phyloP scores from a whole-genome alignment of 2,888 invertebrate genomes.

The Gerris lacustris region DNA sequence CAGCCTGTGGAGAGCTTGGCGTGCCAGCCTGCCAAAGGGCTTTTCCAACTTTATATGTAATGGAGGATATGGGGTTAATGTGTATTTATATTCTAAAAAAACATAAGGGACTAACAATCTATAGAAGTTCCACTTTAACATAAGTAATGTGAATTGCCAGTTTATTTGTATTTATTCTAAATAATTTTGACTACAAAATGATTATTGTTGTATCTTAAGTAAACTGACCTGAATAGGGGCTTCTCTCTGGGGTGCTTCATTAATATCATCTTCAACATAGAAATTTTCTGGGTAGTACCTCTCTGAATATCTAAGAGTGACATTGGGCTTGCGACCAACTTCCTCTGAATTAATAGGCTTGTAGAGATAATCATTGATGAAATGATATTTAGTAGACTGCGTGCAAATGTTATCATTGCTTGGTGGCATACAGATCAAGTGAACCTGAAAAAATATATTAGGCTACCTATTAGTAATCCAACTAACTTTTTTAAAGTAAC shows the following conservation, averaged over 20 bases:
- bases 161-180: too few relatives aligned
- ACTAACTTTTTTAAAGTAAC: too few relatives aligned
- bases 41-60: too few relatives aligned
- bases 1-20: too few relatives aligned
- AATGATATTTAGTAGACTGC: conserved; percentile 77
- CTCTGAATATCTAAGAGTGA: conserved; percentile 67
- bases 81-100: too few relatives aligned
- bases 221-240: background rate
- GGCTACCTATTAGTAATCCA: too few relatives aligned
- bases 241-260: conserved; percentile 28
- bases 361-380: conserved; percentile 85
- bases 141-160: too few relatives aligned
- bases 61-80: too few relatives aligned
- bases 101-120: too few relatives aligned
- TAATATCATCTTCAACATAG: conserved; percentile 50
- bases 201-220: background rate
- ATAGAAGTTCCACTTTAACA: too few relatives aligned
- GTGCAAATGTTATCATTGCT: conserved; percentile 79
- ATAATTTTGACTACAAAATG: too few relatives aligned
- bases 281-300: conserved; percentile 70
- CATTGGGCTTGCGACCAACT: conserved; percentile 65
- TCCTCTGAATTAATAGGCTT: conserved; percentile 75
- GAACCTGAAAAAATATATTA: conserved; percentile 48
- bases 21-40: too few relatives aligned
- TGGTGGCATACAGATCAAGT: conserved; percentile 86